These are phyloP conservation scores for Pogonomyrmex barbatus DNA, from an alignment of 1,140 invertebrate species.

Conservation along the genomic window DNA sequence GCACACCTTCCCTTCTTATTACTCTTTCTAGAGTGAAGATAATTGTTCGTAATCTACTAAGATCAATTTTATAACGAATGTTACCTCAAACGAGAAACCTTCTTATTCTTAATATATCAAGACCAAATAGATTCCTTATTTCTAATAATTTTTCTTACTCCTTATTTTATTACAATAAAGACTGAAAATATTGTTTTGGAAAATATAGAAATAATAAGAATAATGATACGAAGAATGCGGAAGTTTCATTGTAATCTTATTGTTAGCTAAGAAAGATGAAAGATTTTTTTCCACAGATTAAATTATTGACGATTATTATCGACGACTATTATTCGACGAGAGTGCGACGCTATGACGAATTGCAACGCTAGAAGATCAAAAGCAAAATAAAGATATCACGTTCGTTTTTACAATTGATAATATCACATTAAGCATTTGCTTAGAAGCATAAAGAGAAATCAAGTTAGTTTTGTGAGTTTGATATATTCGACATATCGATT, in stretches of 20 bases:
- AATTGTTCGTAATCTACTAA: not conserved
- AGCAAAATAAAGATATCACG: not conserved
- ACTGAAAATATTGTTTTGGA: not conserved
- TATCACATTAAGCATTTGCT: not conserved
- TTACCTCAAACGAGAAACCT: conserved; percentile 20
- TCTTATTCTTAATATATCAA: not conserved
- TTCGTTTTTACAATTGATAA: not conserved
- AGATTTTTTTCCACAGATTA: not conserved
- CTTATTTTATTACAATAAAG: conserved; percentile 43
- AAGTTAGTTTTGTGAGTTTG: not conserved
- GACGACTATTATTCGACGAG: conserved; percentile 73
- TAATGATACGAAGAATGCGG: too few species aligned
- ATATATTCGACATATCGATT: not conserved
- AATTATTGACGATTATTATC: too few species aligned
- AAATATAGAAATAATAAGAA: not conserved
- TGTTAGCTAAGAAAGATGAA: not conserved
- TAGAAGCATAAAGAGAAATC: not conserved
- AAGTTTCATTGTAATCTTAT: conserved; percentile 17
- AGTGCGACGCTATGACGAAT: not conserved
- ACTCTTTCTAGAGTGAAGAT: not conserved
- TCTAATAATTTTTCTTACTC: not conserved
- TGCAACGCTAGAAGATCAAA: not conserved
- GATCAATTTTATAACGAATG: conserved; percentile 12
- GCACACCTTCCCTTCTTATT: too few species aligned
- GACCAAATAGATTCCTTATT: not conserved